Base-by-base conservation (phyloP, 2,888 invertebrate genomes). In the Tridacna gigas region DNA sequence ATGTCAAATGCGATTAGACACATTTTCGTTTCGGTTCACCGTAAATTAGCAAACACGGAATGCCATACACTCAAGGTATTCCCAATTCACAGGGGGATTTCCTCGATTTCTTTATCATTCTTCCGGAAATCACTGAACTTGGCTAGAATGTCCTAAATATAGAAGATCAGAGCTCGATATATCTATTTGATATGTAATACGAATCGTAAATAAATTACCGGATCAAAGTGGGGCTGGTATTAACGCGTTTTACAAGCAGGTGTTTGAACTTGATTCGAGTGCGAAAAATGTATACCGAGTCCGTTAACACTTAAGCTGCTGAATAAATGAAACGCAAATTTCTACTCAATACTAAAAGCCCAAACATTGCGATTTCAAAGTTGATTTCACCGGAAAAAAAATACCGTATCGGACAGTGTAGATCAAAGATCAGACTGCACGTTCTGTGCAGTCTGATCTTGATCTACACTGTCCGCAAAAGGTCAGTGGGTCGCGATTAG, bases 191-290 rank as follows among this genome's bases (percentile, higher is more conserved):
- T 71, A 71, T 51, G 71, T 26, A 67, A 47, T 51, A 37, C 22
- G 26, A 71, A 71, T 71, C 48, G 26, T 71, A 37, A 71, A 71
- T 51, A 71, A 71, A 71, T 71, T 71, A 71, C 25, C n/a, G 51
- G 71, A 71, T 71, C 71, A 71, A 71, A 71, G 71, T 51, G 18
- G 47, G 45, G 47, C 71, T 51, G 71, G 71, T 51, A 71, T 71
- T 71, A 71, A 71, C 48, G 71, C 2, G 51, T 71, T 71, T 71
- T 71, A 71, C 71, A 71, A 71, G 51, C 71, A 71, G 51, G n/a
- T 51, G 71, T 51, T 5, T 51, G 48, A 71, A 25, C 51, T 71
- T 51, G 26, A 71, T 71, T 51, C 22, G 9, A 71, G 71, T 71
- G 71, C 71, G 51, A 71, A 37, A 37, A 26, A 48, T 71, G 51